Percentiles rank a stretch among this genome's conserved stretches.
phyloP scores from a whole-genome alignment of 2,113 vertebrate genomes.

The Ibidorhyncha struthersii region DNA sequence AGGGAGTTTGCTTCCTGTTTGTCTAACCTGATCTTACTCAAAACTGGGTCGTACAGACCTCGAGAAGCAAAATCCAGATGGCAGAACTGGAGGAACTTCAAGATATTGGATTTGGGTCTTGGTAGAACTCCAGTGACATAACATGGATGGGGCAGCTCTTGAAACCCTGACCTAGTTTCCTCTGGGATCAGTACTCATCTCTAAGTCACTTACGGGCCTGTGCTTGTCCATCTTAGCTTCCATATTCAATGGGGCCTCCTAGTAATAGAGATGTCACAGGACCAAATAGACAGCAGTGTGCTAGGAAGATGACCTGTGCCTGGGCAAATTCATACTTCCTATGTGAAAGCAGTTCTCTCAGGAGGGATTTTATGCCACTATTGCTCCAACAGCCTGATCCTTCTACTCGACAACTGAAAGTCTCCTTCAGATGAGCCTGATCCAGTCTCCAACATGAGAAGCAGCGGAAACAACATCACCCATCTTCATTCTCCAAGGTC shows the following conservation, averaged over 20 bases:
- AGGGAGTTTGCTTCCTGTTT: not conserved
- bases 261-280: not conserved
- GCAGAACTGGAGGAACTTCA: not conserved
- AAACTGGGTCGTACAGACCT: not conserved
- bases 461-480: not conserved
- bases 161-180: not conserved
- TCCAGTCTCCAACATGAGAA: not conserved
- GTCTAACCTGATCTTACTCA: not conserved
- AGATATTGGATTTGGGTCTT: not conserved
- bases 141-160: not conserved
- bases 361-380: not conserved
- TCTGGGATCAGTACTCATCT: not conserved
- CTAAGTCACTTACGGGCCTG: not conserved
- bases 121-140: not conserved
- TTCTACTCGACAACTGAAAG: not conserved
- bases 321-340: not conserved
- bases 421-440: not conserved
- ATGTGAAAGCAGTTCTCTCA: not conserved
- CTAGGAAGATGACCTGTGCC: not conserved
- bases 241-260: not conserved
- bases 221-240: not conserved
- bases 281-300: not conserved
- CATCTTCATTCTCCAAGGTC: not conserved
- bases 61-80: not conserved
- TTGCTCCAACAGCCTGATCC: not conserved